Conservation (phyloP, 2,113 vertebrate species). For the Geothlypis trichas region DNA sequence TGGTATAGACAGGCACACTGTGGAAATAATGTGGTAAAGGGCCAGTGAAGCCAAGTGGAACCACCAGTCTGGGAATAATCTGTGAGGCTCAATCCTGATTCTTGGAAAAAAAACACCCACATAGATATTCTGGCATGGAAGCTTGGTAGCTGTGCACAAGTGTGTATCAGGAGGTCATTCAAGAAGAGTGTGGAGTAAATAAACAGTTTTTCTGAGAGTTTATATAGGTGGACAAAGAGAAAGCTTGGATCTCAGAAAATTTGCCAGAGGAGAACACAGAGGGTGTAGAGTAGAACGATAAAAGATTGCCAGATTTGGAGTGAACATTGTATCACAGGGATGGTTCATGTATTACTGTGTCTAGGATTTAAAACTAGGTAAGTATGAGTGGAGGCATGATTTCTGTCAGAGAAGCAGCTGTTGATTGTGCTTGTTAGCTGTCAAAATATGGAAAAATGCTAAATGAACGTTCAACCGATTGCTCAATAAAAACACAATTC, state of each 20-base stretch:
- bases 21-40: background rate
- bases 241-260: background rate
- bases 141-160: background rate
- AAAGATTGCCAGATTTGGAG: background rate
- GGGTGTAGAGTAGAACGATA: background rate
- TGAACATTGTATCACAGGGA: background rate
- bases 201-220: background rate
- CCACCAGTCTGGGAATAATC: background rate
- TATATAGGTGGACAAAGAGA: background rate
- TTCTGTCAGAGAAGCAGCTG: conserved; percentile 21
- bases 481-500: conserved; percentile 46
- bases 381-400: background rate
- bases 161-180: background rate
- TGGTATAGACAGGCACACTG: background rate
- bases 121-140: background rate
- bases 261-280: background rate
- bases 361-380: background rate
- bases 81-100: background rate
- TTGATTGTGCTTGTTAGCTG: conserved; percentile 35
- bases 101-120: background rate
- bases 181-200: background rate
- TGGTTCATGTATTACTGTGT: background rate
- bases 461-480: conserved; percentile 39
- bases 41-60: background rate
- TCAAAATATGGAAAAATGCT: conserved; percentile 34